Evolutionary conservation across 2,797 vertebrate species (phyloP), one percentile per base, ranked within the genome.

Genomic region (Benthosema pterotum): DNA sequence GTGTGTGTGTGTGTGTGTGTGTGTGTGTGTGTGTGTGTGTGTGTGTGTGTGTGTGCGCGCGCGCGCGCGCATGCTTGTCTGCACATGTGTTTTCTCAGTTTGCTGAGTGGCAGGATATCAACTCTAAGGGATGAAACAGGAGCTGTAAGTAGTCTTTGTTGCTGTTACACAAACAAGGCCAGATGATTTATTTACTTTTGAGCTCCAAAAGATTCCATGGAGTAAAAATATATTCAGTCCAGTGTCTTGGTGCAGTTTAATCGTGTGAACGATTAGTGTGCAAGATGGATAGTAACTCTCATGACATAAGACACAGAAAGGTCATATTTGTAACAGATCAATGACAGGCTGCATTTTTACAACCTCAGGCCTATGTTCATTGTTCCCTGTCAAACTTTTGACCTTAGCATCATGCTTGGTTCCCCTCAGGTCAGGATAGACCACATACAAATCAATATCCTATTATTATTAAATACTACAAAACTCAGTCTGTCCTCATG

Each of bases 71-170:
- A 51, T 63, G 60, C 32, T 46, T 38, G 46, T 49, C 12, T 3
- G 11, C 22, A 45, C 42, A 28, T 57, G 22, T 69, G 11, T 63
- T 65, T 94, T 94, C n/a, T 53, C 83, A 99, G 97, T 91, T 95
- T 99, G 87, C 94, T 99, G 76, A 99, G 98, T 83, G 98, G 98
- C 85, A 95, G 98, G 92, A 99, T 99, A 90, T 99, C 98, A 71
- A 98, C 96, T 50, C 94, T 99, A 71, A 94, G 97, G 76, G 98
- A 99, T 92, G 98, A 98, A 95, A 98, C 98, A 92, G 98, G 97
- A 96, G 97, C 98, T 83, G 98, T 99, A 83, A 98, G 98, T 97
- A 71, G 38, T 42, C n/a, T 67, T 67, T 68, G 56, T 79, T 63
- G 43, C 61, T 60, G 32, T 9, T 32, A 7, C 4, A 32, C 28